These are phyloP conservation scores for Otocyon megalotis DNA, from an alignment of 2,113 vertebrate species.

Conservation along the genomic window DNA sequence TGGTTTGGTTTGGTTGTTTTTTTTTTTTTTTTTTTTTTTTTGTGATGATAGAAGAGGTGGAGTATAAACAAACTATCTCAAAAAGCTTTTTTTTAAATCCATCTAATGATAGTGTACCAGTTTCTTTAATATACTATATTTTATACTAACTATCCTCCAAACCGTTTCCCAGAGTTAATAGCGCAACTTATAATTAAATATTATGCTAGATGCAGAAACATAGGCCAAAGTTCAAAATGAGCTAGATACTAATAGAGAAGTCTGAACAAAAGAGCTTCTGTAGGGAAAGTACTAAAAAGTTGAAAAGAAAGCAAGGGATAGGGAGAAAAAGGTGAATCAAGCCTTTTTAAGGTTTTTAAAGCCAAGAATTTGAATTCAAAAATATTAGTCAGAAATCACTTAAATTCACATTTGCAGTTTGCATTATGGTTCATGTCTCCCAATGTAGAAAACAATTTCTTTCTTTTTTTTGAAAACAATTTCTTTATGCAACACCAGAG, in stretches of 20 bases:
- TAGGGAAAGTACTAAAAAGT: background rate
- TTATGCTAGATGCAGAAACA: background rate
- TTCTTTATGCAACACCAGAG: background rate
- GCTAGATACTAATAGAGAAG: background rate
- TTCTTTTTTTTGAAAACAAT: background rate
- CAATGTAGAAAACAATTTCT: constrained; percentile 49
- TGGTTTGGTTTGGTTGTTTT: constrained; percentile 11
- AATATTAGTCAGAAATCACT: background rate
- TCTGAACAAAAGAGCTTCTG: background rate
- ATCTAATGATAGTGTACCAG: background rate
- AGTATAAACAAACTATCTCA: constrained; percentile 60
- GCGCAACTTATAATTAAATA: constrained; percentile 6
- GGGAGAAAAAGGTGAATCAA: background rate
- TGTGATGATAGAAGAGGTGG: constrained; percentile 9
- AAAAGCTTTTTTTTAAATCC: background rate
- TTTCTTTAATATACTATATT: constrained; percentile 17
- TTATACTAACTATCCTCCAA: background rate
- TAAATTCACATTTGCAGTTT: background rate
- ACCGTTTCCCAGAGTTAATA: background rate
- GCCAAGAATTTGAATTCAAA: constrained; percentile 22
- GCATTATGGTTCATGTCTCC: background rate
- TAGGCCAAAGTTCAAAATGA: background rate
- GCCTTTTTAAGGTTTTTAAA: constrained; percentile 42
- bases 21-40: background rate
- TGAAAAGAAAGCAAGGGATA: background rate